Percentiles rank a stretch among this genome's conserved stretches.
These are phyloP conservation scores for Sebastes aleutianus DNA, from an alignment of 2,797 vertebrate genomes.

Conservation along the genomic window DNA sequence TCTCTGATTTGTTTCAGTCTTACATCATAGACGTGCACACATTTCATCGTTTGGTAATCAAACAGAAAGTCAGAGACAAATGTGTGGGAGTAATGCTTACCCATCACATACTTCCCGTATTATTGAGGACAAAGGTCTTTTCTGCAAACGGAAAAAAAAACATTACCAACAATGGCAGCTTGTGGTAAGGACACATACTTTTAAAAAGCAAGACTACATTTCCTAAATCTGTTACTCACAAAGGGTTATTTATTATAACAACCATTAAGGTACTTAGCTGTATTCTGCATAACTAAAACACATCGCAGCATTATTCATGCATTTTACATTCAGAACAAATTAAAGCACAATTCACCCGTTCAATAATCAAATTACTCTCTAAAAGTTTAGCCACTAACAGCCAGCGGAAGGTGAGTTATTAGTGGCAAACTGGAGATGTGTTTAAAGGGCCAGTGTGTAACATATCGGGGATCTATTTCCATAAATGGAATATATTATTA, in stretches of 20 bases:
- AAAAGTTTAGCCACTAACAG: neutral
- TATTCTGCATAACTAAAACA: neutral
- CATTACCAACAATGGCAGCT: neutral
- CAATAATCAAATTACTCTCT: neutral
- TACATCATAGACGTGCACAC: neutral
- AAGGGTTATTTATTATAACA: neutral
- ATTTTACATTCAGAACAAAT: constrained; percentile 3
- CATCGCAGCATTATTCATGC: neutral
- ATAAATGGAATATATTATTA: too few species aligned
- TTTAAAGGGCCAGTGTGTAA: neutral
- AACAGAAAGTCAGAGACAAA: neutral
- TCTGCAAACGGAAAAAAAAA: constrained; percentile 79
- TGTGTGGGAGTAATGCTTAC: constrained; percentile 77
- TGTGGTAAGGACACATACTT: neutral
- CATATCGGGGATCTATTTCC: too few species aligned
- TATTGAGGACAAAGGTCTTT: constrained; percentile 94
- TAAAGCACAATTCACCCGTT: neutral
- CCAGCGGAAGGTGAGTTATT: neutral
- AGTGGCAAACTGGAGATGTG: neutral
- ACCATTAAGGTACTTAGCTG: neutral
- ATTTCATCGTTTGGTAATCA: neutral
- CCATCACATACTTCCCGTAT: constrained; percentile 98
- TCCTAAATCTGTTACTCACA: neutral
- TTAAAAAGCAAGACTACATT: neutral
- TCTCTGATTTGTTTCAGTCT: neutral